Conservation (phyloP, 1,140 invertebrate genomes). For the Hyles euphorbiae region DNA sequence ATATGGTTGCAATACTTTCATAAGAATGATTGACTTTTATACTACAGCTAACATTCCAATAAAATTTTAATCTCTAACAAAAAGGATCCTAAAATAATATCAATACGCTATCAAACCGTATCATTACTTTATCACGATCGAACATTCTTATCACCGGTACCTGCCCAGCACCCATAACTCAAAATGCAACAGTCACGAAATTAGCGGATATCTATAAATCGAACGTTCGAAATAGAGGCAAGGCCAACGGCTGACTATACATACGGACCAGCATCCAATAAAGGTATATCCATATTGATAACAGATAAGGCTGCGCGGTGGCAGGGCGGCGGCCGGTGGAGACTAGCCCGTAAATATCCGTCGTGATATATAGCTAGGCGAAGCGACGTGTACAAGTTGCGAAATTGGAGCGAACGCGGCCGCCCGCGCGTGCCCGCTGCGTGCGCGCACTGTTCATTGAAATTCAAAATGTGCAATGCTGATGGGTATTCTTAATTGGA, state of each 20-base stretch:
- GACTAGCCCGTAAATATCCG: conserved; percentile 38
- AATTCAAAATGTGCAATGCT: not conserved
- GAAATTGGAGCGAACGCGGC: conserved; percentile 60
- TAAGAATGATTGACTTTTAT: no score
- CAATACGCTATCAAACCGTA: no score
- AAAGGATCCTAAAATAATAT: no score
- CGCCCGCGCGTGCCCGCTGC: conserved; percentile 29
- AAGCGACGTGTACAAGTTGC: conserved; percentile 55
- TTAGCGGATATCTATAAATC: conserved; percentile 7
- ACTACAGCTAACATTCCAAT: no score
- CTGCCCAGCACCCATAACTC: conserved; percentile 1
- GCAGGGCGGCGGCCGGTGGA: conserved; percentile 35
- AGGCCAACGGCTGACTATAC: conserved; percentile 46
- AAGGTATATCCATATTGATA: conserved; percentile 63
- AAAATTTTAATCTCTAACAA: no score
- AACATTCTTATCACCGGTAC: no score
- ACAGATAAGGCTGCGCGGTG: conserved; percentile 61
- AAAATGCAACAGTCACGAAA: conserved; percentile 12
- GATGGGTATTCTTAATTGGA: not conserved
- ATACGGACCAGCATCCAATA: conserved; percentile 42
- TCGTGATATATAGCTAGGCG: conserved; percentile 51
- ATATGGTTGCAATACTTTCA: no score
- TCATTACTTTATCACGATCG: no score
- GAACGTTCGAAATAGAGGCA: conserved; percentile 20
- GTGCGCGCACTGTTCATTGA: conserved; percentile 11